Conservation (phyloP, 2,797 vertebrate genomes). For the Alfaro cultratus region DNA sequence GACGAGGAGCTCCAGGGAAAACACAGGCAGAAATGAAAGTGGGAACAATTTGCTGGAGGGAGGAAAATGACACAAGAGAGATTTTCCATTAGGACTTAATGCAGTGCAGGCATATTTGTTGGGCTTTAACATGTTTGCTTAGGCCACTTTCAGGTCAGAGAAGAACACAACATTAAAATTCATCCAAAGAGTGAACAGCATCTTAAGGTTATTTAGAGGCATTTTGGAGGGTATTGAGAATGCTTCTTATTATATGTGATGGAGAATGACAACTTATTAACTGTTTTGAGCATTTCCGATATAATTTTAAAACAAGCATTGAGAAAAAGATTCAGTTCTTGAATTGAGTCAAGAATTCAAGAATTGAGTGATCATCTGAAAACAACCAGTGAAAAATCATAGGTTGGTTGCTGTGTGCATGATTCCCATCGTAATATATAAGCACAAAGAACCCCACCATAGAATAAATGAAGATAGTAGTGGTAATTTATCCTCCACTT, state of each 20-base stretch:
- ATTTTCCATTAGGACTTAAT: neutral
- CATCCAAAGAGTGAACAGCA: neutral
- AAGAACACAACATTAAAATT: neutral
- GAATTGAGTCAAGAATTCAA: no score
- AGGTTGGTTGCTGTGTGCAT: neutral
- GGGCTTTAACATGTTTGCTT: neutral
- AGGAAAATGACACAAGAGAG: neutral
- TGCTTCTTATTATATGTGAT: neutral
- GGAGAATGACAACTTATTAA: neutral
- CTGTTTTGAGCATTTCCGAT: neutral
- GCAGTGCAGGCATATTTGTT: neutral
- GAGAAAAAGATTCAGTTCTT: neutral
- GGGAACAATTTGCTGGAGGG: conserved; percentile 25
- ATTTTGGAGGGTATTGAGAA: neutral
- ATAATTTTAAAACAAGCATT: neutral
- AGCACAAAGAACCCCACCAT: neutral
- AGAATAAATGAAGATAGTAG: neutral
- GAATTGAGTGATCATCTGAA: neutral
- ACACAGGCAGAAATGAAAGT: conserved; percentile 14
- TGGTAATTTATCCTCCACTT: neutral
- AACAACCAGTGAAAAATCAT: neutral
- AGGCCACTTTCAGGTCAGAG: neutral
- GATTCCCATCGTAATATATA: neutral
- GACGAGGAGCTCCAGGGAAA: conserved; percentile 25
- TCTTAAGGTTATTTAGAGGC: neutral